These are phyloP conservation scores for Gadus chalcogrammus DNA, from an alignment of 2,113 vertebrate species.

Conservation along the genomic window DNA sequence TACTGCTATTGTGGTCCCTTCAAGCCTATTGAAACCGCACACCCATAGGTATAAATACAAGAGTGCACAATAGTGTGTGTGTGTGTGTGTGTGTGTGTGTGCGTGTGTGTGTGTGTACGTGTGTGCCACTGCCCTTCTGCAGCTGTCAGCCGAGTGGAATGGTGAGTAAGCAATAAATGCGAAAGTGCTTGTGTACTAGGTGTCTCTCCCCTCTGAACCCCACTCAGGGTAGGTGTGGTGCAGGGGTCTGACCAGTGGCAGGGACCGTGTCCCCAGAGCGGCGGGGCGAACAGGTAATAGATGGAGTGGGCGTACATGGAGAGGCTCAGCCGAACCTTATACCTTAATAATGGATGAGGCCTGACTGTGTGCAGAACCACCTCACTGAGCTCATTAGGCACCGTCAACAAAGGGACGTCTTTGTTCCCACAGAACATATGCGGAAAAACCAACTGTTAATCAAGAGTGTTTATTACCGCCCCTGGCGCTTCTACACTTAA, in stretches of 20 bases:
- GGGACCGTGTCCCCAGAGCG: constrained; percentile 13
- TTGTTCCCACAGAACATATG: constrained; percentile 9
- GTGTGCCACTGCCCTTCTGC: constrained; percentile 42
- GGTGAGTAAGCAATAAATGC: constrained; percentile 65
- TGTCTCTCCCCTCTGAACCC: constrained; percentile 38
- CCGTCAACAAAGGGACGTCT: constrained; percentile 20
- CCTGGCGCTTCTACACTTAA: background rate
- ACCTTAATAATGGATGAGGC: constrained; percentile 53
- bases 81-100: background rate
- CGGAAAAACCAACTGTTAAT: background rate
- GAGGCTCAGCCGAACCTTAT: constrained; percentile 42
- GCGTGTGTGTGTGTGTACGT: constrained; percentile 16
- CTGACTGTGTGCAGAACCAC: constrained; percentile 34
- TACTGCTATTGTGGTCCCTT: no score
- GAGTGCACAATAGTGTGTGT: no score
- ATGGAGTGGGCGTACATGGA: constrained; percentile 14
- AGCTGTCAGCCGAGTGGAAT: constrained; percentile 57
- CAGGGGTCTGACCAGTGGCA: constrained; percentile 24
- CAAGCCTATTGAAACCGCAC: no score
- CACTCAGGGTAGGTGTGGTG: constrained; percentile 12
- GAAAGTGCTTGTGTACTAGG: constrained; percentile 45
- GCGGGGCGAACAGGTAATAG: constrained; percentile 2
- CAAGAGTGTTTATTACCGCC: constrained; percentile 9
- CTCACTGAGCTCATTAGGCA: constrained; percentile 29
- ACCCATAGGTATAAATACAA: no score